These are phyloP conservation scores for Phoeniculus purpureus DNA, from an alignment of 2,797 vertebrate species.

Conservation along the genomic window DNA sequence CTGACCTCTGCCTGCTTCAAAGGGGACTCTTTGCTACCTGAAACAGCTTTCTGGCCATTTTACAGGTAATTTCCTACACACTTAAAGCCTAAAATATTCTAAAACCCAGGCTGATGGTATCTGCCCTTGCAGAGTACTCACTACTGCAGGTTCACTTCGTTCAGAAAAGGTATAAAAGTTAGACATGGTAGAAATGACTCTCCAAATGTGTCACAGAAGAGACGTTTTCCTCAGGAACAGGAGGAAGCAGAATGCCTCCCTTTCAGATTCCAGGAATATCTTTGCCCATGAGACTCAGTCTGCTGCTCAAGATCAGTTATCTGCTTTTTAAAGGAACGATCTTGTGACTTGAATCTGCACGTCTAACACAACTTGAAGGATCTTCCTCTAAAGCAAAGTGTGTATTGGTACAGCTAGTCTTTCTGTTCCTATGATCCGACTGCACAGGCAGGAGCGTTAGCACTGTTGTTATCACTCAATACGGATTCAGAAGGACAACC, in stretches of 20 bases:
- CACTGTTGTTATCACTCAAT: neutral
- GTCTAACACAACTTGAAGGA: constrained; percentile 26
- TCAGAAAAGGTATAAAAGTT: neutral
- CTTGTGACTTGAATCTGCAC: constrained; percentile 43
- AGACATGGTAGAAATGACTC: constrained; percentile 24
- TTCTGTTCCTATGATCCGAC: neutral
- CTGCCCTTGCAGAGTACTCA: constrained; percentile 14
- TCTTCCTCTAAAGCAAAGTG: constrained; percentile 1
- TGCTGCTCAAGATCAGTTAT: constrained; percentile 29
- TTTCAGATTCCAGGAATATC: constrained; percentile 41
- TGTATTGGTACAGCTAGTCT: constrained; percentile 3
- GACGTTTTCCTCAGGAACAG: neutral
- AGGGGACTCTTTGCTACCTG: constrained; percentile 7
- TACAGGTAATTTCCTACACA: neutral
- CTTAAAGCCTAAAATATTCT: neutral
- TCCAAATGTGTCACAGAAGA: constrained; percentile 12
- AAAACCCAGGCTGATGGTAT: neutral
- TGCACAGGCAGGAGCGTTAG: constrained; percentile 45
- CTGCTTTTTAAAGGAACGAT: constrained; percentile 33
- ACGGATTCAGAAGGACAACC: constrained; percentile 18
- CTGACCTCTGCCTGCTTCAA: constrained; percentile 2
- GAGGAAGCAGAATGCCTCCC: neutral
- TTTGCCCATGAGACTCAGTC: constrained; percentile 34
- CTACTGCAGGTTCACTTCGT: neutral
- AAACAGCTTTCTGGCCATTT: constrained; percentile 3